Evolutionary conservation across 53 echinoderm and acorn worm genomes (phyloP).

Genomic region (Hippasteria phrygiana): DNA sequence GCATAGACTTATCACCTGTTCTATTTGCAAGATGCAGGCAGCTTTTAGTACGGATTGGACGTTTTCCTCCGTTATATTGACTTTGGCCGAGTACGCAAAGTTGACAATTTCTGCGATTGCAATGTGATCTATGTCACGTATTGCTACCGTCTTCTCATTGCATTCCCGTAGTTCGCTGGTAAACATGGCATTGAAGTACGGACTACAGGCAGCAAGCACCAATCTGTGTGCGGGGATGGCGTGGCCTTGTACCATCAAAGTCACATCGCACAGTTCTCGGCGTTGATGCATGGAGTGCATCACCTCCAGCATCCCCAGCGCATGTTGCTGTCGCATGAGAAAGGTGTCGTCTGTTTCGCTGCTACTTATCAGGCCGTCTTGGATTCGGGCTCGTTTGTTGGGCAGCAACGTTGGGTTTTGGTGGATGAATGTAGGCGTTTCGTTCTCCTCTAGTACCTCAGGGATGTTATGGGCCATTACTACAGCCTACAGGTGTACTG

Average conservation of each 20-base stretch:
- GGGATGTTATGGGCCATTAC: slow-evolving; percentile 26
- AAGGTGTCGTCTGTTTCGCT: slow-evolving; percentile 82
- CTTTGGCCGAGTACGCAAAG: slow-evolving; percentile 86
- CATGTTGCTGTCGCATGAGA: slow-evolving; percentile 87
- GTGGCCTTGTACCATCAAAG: slow-evolving; percentile 77
- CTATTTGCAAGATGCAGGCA: slow-evolving; percentile 89
- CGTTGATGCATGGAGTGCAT: slow-evolving; percentile 77
- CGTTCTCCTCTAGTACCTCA: slow-evolving; percentile 55
- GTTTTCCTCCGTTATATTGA: slow-evolving; percentile 82
- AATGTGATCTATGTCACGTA: slow-evolving; percentile 75
- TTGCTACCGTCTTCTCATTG: slow-evolving; percentile 75
- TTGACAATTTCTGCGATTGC: slow-evolving; percentile 86
- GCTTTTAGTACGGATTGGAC: slow-evolving; percentile 87
- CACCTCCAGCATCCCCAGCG: slow-evolving; percentile 72
- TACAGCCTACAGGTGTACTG: not conserved
- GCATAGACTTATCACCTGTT: slow-evolving; percentile 75
- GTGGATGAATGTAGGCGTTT: slow-evolving; percentile 49
- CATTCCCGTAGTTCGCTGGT: slow-evolving; percentile 89
- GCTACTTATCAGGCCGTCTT: slow-evolving; percentile 87
- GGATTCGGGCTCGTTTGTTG: slow-evolving; percentile 70
- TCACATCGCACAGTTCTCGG: slow-evolving; percentile 86
- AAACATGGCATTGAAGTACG: slow-evolving; percentile 99
- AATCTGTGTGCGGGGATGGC: slow-evolving; percentile 85
- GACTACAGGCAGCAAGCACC: slow-evolving; percentile 92
- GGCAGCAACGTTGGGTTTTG: not conserved